Conservation (phyloP, 2,797 vertebrate genomes). For the Smutsia gigantea region DNA sequence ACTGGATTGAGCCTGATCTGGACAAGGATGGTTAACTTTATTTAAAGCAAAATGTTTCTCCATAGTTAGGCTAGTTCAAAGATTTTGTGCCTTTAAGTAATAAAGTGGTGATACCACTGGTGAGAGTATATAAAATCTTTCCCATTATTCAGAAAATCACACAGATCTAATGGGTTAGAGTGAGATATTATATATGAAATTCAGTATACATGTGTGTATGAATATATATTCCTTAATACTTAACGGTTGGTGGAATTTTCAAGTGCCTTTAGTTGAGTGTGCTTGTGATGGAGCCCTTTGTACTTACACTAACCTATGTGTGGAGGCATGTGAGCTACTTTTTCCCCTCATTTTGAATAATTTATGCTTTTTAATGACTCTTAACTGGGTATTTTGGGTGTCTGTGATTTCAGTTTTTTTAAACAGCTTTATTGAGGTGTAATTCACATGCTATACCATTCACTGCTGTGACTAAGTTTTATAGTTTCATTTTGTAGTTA, state of each 20-base stretch:
- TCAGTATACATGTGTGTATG: neutral
- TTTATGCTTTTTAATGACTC: neutral
- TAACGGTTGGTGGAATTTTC: neutral
- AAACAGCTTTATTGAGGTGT: conserved; percentile 29
- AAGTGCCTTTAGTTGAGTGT: neutral
- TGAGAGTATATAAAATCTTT: neutral
- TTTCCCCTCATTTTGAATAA: neutral
- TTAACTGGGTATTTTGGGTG: neutral
- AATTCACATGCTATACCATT: neutral
- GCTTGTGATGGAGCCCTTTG: neutral
- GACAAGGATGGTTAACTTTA: neutral
- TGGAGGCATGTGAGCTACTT: neutral
- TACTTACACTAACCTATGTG: neutral
- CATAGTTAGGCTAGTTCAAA: neutral
- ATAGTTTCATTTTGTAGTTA: conserved; percentile 37
- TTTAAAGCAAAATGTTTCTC: neutral
- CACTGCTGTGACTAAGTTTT: conserved; percentile 48
- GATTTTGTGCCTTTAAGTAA: conserved; percentile 5
- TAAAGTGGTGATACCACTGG: neutral
- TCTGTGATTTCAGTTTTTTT: neutral
- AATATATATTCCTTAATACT: neutral
- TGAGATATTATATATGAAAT: neutral
- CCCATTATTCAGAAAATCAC: neutral
- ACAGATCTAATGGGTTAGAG: neutral
- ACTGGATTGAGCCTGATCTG: neutral